These are phyloP conservation scores for Drosophila arizonae DNA, from an alignment of 1,140 invertebrate genomes.

Conservation along the genomic window DNA sequence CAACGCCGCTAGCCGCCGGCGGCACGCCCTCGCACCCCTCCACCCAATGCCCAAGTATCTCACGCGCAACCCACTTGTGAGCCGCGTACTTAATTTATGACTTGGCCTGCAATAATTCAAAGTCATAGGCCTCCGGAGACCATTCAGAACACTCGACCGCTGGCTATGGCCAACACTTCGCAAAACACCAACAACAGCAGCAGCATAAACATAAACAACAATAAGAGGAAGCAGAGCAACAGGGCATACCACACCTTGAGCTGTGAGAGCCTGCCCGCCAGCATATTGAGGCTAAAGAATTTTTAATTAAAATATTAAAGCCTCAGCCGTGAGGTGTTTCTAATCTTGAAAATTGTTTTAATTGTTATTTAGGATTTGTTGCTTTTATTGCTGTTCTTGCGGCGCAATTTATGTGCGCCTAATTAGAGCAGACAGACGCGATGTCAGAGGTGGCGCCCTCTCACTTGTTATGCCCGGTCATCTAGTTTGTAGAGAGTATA, in stretches of 20 bases:
- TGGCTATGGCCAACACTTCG: slow-evolving; percentile 30
- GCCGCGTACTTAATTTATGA: slow-evolving; percentile 75
- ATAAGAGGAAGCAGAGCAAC: slow-evolving; percentile 13
- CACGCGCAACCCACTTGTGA: slow-evolving; percentile 8
- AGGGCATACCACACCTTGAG: slow-evolving; percentile 19
- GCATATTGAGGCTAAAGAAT: slow-evolving; percentile 66
- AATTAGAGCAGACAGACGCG: slow-evolving; percentile 71
- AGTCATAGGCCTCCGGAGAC: slow-evolving; percentile 77
- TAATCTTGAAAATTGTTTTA: slow-evolving; percentile 81
- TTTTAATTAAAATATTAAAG: slow-evolving; percentile 82
- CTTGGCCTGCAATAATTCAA: slow-evolving; percentile 78
- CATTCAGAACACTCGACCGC: slow-evolving; percentile 68
- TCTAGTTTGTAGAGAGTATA: too few species aligned
- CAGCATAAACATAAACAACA: slow-evolving; percentile 6
- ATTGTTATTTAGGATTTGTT: slow-evolving; percentile 80
- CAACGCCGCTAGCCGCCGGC: neutral
- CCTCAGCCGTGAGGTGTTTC: slow-evolving; percentile 74
- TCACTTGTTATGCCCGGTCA: too few species aligned
- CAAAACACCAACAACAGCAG: slow-evolving; percentile 16
- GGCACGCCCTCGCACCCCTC: neutral
- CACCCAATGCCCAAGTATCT: neutral
- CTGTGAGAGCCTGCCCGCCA: slow-evolving; percentile 9
- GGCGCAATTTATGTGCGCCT: slow-evolving; percentile 70
- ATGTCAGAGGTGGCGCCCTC: slow-evolving; percentile 44
- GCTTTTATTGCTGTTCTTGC: slow-evolving; percentile 50